Evolutionary conservation across 2,113 vertebrate genomes (phyloP), one percentile per base, ranked within the genome.

Genomic region (Tachysurus fulvidraco): DNA sequence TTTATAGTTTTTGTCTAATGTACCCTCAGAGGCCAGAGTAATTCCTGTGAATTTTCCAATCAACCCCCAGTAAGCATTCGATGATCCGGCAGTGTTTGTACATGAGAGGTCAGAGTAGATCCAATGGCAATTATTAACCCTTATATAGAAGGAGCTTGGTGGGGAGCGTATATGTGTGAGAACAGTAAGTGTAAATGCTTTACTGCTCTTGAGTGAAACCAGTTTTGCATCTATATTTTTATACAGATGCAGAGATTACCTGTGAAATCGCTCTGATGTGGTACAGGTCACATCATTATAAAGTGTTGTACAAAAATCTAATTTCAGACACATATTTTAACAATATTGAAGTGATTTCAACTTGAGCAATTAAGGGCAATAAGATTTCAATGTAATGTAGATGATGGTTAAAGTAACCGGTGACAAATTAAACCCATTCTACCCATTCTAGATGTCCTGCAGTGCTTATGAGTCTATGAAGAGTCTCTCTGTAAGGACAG

Each of bases 101-200:
- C 3, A 64, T 52, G 80, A 64, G 62, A 62, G 83, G 81, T 46
- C 71, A 30, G 81, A 55, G 25, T 80, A 81, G n/a, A 80, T 52
- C 55, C 69, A 73, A 30, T 76, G 82, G 69, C 71, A 89, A 84
- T 81, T 50, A 81, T 67, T 89, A 87, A 89, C 85, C 65, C 81
- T 65, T 89, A 50, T 30, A 41, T 50, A 46, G 80, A 36, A 87
- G 13, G 21, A 46, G 4, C 13, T 44, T 41, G 12, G 7, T 71
- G 52, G 52, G 4, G 21, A 28, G 13, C 16, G n/a, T 83, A 10
- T 83, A 10, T 62, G 5, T 59, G 79, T 60, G 9, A 5, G 79
- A 81, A 11, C 30, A 21, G 79, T 12, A 7, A 81, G 9, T 28
- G 52, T 62, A 25, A 28, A 83, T 13, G 36, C 74, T n/a, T 23